These are phyloP conservation scores for Protobothrops flavoviridis DNA, from an alignment of 2,113 vertebrate genomes.

Conservation along the genomic window DNA sequence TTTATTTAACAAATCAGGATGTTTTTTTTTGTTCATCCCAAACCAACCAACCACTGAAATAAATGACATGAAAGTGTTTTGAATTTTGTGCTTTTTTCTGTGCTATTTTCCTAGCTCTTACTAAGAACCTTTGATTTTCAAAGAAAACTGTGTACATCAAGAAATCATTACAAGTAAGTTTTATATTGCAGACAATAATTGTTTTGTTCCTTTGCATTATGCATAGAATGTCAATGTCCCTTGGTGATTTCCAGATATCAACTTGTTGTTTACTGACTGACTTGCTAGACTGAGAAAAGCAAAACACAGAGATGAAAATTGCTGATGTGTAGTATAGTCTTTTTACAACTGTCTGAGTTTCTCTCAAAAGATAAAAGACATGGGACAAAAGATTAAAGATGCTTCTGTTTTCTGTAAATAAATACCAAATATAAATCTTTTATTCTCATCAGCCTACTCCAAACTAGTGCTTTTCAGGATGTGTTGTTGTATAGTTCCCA, in stretches of 20 bases:
- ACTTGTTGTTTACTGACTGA: constrained; percentile 12
- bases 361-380: background rate
- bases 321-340: background rate
- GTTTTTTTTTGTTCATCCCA: background rate
- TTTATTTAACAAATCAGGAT: background rate
- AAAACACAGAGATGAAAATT: constrained; percentile 6
- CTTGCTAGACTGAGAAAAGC: background rate
- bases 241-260: background rate
- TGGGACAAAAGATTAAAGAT: background rate
- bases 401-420: background rate
- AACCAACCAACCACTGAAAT: background rate
- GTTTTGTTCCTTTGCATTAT: background rate
- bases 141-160: background rate
- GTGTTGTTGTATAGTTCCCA: too few species aligned
- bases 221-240: constrained; percentile 1
- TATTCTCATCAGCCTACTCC: background rate
- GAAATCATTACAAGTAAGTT: background rate
- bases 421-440: background rate
- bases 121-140: constrained; percentile 2
- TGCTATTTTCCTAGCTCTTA: background rate
- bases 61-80: constrained; percentile 8
- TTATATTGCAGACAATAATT: background rate
- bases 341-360: background rate
- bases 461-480: background rate
- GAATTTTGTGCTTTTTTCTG: background rate